Evolutionary conservation across 2,888 invertebrate genomes (phyloP), one percentile per base, ranked within the genome.

Genomic region (Epsilonema sp.): DNA sequence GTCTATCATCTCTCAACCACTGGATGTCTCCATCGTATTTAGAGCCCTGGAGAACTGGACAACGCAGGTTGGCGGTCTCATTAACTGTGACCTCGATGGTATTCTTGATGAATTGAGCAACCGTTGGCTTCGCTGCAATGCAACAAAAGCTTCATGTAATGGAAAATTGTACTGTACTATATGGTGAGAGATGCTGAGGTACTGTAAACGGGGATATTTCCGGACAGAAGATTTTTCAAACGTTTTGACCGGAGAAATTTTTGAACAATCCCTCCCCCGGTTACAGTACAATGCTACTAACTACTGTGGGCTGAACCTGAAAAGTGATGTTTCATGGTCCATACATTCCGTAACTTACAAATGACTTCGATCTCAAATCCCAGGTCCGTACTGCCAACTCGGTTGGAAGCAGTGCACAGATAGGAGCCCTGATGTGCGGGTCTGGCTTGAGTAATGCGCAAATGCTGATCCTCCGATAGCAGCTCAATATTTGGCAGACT

Each of bases 351-450:
- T n/a, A n/a, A n/a, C 31, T 57, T 55, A 70, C 70, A 65, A n/a
- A 73, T 65, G 1, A 76, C 70, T 21, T 64, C 63, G 31, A 77
- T 68, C 43, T 68, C 63, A 55, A 74, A 76, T 26, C 50, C 55
- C 41, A 61, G 53, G 44, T 60, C 62, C 5, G 58, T 55, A 16
- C 47, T 51, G 37, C 60, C 60, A 21, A 61, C 55, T 41, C 58
- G 55, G 47, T 62, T 62, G 37, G 51, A 54, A 2, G 60, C 62
- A 19, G 49, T 46, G 42, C 58, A 59, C 8, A 51, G 36, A 45
- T 56, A 58, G 20, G 41, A 39, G 25, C 58, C 52, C 26, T 48
- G 45, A 42, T 60, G 52, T 16, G 45, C 47, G 8, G 52, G 50
- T 21, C 52, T 50, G 19, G 62, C 60, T 37, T 54, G 53, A 2